phyloP scores from a whole-genome alignment of 2,888 invertebrate genomes.

The Mythimna vitellina region DNA sequence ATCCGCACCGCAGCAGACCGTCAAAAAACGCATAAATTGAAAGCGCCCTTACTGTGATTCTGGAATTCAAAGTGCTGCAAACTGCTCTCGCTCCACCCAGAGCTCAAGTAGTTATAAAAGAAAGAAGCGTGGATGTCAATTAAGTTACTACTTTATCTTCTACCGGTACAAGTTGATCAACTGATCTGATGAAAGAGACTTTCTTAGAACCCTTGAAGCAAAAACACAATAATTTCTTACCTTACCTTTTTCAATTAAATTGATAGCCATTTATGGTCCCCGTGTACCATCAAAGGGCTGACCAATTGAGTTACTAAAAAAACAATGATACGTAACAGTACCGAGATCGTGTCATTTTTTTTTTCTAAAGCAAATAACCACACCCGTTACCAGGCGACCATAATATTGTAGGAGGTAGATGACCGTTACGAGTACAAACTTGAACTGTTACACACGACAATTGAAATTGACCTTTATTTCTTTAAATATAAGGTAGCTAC shows the following conservation, averaged over 20 bases:
- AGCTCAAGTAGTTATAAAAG: too few species aligned
- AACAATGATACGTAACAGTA: conserved; percentile 65
- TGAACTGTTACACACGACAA: conserved; percentile 8
- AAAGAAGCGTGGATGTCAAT: too few species aligned
- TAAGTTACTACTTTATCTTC: neutral
- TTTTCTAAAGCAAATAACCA: conserved; percentile 75
- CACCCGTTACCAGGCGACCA: conserved; percentile 80
- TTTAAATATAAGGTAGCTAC: conserved; percentile 12
- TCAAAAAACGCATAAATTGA: too few species aligned
- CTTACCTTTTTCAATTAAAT: conserved; percentile 9
- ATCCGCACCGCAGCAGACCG: too few species aligned
- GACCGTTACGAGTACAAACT: conserved; percentile 75
- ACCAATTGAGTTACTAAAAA: conserved; percentile 48
- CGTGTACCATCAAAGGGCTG: conserved; percentile 41
- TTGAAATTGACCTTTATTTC: conserved; percentile 41
- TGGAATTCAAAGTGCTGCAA: too few species aligned
- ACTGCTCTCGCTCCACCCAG: too few species aligned
- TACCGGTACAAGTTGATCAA: conserved; percentile 1
- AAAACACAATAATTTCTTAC: neutral
- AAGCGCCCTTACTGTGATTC: too few species aligned
- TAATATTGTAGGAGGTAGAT: conserved; percentile 78
- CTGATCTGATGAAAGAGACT: neutral
- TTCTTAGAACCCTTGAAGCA: neutral
- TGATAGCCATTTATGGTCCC: neutral
- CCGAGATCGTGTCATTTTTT: conserved; percentile 63